Base-by-base conservation (phyloP, 92 coral and sea anemone genomes). In the Meandrina meandrites region DNA sequence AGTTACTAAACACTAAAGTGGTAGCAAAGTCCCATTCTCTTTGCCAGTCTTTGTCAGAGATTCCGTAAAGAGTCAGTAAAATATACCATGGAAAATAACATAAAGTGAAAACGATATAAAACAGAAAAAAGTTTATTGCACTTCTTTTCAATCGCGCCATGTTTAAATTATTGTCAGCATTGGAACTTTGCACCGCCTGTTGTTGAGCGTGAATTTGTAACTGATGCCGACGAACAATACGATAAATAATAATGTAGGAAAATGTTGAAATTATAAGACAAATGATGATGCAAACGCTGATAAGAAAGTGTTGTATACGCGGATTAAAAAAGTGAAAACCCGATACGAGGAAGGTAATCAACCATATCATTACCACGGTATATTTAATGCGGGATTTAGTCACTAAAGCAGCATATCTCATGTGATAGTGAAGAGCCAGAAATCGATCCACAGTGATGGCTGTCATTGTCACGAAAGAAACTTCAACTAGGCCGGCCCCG, bases 361-460 rank as follows among this genome's bases (percentile, higher is more conserved):
- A 66, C 34, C 34, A 66, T 66, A 66, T 27, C 0, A 66, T 66
- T 66, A 27, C 15, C 12, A 28, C 8, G 21, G 51, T 35, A 47
- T 75, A 75, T 75, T 37, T 75, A 47, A 75, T 35, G 15, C 79
- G 79, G 71, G 71, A 66, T 66, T 27, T 17, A 28, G 71, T 66
- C 34, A 87, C 64, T 37, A 87, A 14, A 36, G 86, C 21, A 4
- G 64, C 45, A 21, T 87, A 87, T 80, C 81, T 32, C 86, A 87
- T 17, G 47, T 87, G 90, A 58, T 36, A 73, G 30, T 66, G 79
- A 13, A 86, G 67, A 2, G 85, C 79, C 28, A 86, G 6, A 51
- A 35, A 80, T 34, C 86, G 51, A 28, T 87, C 90, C 70, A 87
- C 86, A 57, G 62, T 71, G 58, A 72, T 53, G 9, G 85, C 73